Conservation (phyloP, 2,888 invertebrate genomes). For the Cheilosia variabilis region DNA sequence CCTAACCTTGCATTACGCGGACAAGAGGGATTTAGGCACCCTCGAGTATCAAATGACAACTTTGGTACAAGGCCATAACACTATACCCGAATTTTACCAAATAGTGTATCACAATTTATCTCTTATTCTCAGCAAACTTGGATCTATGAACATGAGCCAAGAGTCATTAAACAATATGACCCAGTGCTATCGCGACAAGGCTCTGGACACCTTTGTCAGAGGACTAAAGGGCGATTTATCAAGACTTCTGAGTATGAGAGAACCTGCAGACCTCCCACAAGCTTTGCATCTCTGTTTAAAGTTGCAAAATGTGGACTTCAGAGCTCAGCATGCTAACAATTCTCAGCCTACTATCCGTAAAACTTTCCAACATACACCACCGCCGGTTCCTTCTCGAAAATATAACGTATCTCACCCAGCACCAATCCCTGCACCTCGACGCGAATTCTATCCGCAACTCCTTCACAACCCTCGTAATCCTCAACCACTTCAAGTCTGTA, state of each 20-base stretch:
- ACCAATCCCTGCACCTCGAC: slow-evolving; percentile 27
- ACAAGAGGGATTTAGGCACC: too few relatives aligned
- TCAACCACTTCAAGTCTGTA: slow-evolving; percentile 26
- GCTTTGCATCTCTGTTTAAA: slow-evolving; percentile 6
- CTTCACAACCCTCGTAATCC: slow-evolving; percentile 43
- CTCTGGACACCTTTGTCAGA: slow-evolving; percentile 24
- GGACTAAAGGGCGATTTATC: background rate
- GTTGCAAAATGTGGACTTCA: slow-evolving; percentile 23
- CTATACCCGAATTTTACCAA: slow-evolving; percentile 34
- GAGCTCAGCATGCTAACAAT: slow-evolving; percentile 8
- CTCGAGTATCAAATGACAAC: background rate
- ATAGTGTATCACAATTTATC: slow-evolving; percentile 31
- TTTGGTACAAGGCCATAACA: slow-evolving; percentile 12
- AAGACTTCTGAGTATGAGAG: slow-evolving; percentile 17
- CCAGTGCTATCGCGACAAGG: background rate
- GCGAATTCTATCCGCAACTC: slow-evolving; percentile 51
- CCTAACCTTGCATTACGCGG: background rate
- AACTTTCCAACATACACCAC: slow-evolving; percentile 22
- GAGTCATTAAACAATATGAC: slow-evolving; percentile 32
- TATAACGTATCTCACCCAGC: slow-evolving; percentile 1
- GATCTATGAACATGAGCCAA: slow-evolving; percentile 14
- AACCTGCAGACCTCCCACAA: slow-evolving; percentile 22
- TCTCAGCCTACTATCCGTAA: slow-evolving; percentile 13
- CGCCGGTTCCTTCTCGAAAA: slow-evolving; percentile 25
- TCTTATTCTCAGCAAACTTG: slow-evolving; percentile 29